These are phyloP conservation scores for Uropetala carovei DNA, from an alignment of 2,888 invertebrate species.

Conservation along the genomic window DNA sequence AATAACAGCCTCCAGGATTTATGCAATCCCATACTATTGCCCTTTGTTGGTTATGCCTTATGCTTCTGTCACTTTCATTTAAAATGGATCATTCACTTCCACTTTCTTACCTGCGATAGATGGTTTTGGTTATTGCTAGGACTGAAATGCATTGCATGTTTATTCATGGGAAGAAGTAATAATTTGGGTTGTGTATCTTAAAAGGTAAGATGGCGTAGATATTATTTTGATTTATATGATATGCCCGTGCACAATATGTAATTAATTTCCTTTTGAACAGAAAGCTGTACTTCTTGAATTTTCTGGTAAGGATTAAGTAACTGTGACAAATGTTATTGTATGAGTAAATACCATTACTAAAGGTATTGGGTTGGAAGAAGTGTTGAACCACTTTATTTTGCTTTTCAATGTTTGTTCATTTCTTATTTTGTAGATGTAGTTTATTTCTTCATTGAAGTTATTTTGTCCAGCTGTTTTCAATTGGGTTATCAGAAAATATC, in stretches of 20 bases:
- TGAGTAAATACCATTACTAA: neutral
- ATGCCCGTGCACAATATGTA: neutral
- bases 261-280: neutral
- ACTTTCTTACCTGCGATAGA: neutral
- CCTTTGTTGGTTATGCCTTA: conserved; percentile 4
- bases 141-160: conserved; percentile 29
- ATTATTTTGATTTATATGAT: neutral
- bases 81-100: neutral
- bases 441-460: neutral
- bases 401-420: neutral
- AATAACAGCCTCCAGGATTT: neutral
- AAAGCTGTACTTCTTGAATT: neutral
- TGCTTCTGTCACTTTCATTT: neutral
- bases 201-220: neutral
- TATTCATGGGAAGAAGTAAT: neutral
- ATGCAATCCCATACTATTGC: neutral
- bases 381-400: neutral
- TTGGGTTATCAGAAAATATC: neutral
- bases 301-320: neutral
- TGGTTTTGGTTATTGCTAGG: neutral
- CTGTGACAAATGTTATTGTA: neutral
- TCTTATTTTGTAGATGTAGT: neutral
- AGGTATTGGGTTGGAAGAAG: neutral
- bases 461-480: neutral
- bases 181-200: neutral